Evolutionary conservation across 2,113 vertebrate species (phyloP).

Genomic region (Hemibagrus wyckioides): DNA sequence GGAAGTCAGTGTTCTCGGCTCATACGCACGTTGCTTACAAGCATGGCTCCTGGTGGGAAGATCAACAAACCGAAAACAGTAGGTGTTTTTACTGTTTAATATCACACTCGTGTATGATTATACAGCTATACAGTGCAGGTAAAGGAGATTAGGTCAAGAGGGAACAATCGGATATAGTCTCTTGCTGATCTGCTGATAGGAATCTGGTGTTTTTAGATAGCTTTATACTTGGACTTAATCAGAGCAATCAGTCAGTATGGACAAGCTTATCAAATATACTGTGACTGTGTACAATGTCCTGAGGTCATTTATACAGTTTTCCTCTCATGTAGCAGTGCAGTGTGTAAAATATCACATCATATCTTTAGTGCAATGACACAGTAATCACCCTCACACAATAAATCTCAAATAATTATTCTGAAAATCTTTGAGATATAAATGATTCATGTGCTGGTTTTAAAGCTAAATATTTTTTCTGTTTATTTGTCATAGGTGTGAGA

Average conservation of each 20-base stretch:
- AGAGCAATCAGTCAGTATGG: neutral
- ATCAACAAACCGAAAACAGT: slow-evolving; percentile 78
- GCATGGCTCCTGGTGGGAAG: slow-evolving; percentile 70
- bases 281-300: neutral
- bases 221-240: neutral
- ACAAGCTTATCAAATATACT: neutral
- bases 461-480: neutral
- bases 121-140: neutral
- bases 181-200: neutral
- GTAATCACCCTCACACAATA: neutral
- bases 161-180: too few species aligned
- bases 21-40: neutral
- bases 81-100: slow-evolving; percentile 35
- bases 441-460: neutral
- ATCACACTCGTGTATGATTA: neutral
- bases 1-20: neutral
- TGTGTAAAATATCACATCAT: too few species aligned
- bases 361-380: neutral
- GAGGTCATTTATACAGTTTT: too few species aligned
- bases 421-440: neutral
- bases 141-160: neutral
- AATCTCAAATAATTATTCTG: neutral
- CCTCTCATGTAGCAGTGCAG: too few species aligned
- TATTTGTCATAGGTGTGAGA: neutral
- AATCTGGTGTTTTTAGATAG: neutral